Evolutionary conservation across 2,797 vertebrate species (phyloP).

Genomic region (Falco columbarius): DNA sequence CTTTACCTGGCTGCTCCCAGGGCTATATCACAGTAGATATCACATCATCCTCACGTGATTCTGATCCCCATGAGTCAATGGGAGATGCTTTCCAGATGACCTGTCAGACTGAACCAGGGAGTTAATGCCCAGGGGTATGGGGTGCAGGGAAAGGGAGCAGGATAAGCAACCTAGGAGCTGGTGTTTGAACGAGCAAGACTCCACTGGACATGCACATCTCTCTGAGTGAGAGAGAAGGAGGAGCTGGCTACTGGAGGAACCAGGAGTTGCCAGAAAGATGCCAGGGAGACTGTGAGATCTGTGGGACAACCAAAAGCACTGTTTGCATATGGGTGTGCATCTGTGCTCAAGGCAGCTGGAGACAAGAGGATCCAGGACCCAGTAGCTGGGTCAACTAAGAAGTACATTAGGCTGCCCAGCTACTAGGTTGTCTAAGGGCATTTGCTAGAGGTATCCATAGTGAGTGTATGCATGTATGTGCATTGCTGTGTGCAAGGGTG

Average conservation of each 20-base stretch:
- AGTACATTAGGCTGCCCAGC: background rate
- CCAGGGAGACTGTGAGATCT: background rate
- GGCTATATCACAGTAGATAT: background rate
- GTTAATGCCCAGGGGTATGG: background rate
- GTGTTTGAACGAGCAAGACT: background rate
- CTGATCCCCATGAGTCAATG: background rate
- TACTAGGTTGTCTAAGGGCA: background rate
- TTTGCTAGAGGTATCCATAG: background rate
- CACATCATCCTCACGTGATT: background rate
- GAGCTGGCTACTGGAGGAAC: background rate
- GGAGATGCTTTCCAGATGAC: background rate
- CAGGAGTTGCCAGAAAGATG: background rate
- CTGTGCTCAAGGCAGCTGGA: background rate
- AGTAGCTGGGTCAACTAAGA: background rate
- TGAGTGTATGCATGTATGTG: background rate
- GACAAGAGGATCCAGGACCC: background rate
- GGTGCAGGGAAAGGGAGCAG: background rate
- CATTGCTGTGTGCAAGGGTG: background rate
- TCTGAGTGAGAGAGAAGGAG: background rate
- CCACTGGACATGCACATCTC: background rate
- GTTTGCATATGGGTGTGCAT: background rate
- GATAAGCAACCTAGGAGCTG: background rate
- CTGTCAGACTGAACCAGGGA: background rate
- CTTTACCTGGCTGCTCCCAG: background rate
- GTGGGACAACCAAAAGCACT: accelerated